These are phyloP conservation scores for Sussaba pulchella DNA, from an alignment of 2,888 invertebrate genomes.

Conservation along the genomic window DNA sequence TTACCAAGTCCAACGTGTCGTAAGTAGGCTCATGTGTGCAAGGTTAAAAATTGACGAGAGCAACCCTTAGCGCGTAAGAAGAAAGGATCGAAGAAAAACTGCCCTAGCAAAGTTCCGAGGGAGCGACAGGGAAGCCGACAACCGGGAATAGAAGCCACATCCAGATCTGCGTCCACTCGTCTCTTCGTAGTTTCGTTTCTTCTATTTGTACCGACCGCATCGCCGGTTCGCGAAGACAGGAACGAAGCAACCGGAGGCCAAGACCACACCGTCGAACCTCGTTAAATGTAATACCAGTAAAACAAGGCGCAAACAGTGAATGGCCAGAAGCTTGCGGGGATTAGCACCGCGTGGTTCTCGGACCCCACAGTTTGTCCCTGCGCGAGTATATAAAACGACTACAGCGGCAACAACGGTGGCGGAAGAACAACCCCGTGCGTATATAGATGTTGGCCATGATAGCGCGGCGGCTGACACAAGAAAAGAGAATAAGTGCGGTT, in stretches of 20 bases:
- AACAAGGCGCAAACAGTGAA: constrained; percentile 80
- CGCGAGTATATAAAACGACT: constrained; percentile 21
- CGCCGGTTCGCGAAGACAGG: background rate
- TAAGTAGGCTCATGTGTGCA: background rate
- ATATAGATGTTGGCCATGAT: constrained; percentile 73
- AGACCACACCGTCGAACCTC: constrained; percentile 73
- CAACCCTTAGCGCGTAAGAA: constrained; percentile 33
- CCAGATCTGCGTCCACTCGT: background rate
- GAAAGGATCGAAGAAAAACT: constrained; percentile 30
- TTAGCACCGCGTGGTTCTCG: constrained; percentile 51
- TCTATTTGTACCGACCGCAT: constrained; percentile 23
- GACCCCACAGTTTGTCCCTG: constrained; percentile 33
- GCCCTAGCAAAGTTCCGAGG: constrained; percentile 51
- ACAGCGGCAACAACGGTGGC: background rate
- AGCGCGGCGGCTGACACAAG: constrained; percentile 77
- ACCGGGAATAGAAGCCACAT: constrained; percentile 24
- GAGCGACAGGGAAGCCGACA: too few species aligned
- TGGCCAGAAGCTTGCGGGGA: constrained; percentile 66
- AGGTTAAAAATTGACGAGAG: constrained; percentile 24
- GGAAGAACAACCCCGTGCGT: constrained; percentile 36
- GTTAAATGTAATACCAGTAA: constrained; percentile 82
- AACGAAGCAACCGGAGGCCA: constrained; percentile 25
- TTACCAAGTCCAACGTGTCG: constrained; percentile 56
- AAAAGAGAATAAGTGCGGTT: constrained; percentile 62
- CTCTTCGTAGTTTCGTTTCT: background rate